Evolutionary conservation across 2,113 vertebrate genomes (phyloP), one percentile per base, ranked within the genome.

Genomic region (Columbina picui): DNA sequence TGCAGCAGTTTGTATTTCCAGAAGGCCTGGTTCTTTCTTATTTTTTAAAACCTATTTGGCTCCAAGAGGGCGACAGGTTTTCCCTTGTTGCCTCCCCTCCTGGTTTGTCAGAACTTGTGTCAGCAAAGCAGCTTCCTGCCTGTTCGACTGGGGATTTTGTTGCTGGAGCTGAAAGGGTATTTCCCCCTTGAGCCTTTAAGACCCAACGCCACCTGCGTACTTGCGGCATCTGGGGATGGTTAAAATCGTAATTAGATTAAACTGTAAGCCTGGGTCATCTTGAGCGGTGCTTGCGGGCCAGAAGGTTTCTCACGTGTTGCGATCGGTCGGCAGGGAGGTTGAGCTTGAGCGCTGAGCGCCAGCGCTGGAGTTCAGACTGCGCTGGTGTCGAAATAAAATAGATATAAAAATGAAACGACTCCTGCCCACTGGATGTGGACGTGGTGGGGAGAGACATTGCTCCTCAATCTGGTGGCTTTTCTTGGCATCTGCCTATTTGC

Each of bases 1-100:
- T 87, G 56, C 92, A 93, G 89, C 93, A 89, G 36, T 94, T 79
- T 68, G 49, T 38, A 64, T 84, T 92, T 89, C 88, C 4, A 3
- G 89, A 73, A 92, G 43, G 30, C 69, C 52, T 74, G 52, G 3
- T 74, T 85, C 56, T 47, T 77, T 90, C 76, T 29, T 70, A 12
- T 22, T 69, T 95, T 82, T 57, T 50, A 75, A 92, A 84, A 67
- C 56, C 13, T 47, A 12, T 25, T 80, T 92, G 79, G 32, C 73
- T 92, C 52, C 19, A 56, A 78, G 52, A 69, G 39, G 17, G 14
- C 34, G 12, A 57, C 14, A 80, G 41, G 21, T 87, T 88, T 92
- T 68, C 59, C 45, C 26, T 73, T 74, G 22, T 69, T 86, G 61
- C 39, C 15, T 71, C 4, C 80, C 19, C 52, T n/a, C 20, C 23